A percentile compares a stretch with the other conserved stretches of the same genome.
Conservation (phyloP, 2,797 vertebrate species). For the Pitangus sulphuratus region DNA sequence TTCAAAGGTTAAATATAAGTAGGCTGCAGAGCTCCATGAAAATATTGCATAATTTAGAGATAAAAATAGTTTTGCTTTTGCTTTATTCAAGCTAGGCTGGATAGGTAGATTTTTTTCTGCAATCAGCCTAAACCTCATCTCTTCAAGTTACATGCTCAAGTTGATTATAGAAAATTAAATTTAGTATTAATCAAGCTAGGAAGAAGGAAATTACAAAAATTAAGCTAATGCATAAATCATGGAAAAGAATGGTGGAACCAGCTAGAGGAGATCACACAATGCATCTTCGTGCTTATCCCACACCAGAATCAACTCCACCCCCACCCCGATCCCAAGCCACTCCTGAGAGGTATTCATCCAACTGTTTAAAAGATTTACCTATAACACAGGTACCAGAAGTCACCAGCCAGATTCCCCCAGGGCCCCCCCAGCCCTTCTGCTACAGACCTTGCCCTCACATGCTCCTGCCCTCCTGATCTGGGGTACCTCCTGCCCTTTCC, state of each 20-base stretch:
- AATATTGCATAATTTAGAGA: constrained; percentile 64
- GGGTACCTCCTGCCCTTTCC: not conserved
- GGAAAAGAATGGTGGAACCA: not conserved
- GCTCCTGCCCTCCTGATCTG: not conserved
- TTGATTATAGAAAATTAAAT: constrained; percentile 71
- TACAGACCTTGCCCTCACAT: not conserved
- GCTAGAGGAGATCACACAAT: not conserved
- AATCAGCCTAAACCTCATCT: constrained; percentile 59
- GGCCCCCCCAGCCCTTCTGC: not conserved
- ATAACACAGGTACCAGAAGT: not conserved
- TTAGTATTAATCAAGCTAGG: constrained; percentile 54
- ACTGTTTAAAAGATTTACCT: not conserved
- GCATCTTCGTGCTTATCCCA: not conserved
- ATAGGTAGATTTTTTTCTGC: constrained; percentile 41
- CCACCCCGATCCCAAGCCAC: not conserved
- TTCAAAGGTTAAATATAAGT: constrained; percentile 63
- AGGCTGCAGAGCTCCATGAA: constrained; percentile 45
- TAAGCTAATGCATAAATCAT: constrained; percentile 46
- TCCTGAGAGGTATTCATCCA: not conserved
- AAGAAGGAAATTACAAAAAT: constrained; percentile 47
- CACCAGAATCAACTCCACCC: not conserved
- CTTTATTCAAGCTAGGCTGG: constrained; percentile 23
- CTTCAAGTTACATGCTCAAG: constrained; percentile 29
- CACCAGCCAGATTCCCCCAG: not conserved
- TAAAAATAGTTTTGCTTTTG: constrained; percentile 55